Evolutionary conservation across 2,888 invertebrate genomes (phyloP).

Genomic region (Oegoconia quadripuncta): DNA sequence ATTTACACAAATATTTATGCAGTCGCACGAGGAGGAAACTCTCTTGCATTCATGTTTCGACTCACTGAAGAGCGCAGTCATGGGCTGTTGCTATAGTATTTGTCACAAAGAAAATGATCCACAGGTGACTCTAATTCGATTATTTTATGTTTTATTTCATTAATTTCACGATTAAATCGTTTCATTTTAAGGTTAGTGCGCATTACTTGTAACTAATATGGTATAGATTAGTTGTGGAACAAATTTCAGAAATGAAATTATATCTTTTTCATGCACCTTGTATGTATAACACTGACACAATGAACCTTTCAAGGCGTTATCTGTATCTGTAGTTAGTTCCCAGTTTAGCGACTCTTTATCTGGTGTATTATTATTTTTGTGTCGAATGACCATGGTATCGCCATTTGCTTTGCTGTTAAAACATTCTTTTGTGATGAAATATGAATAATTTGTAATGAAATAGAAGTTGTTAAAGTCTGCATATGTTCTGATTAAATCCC

Average conservation of each 20-base stretch:
- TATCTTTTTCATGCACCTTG: neutral
- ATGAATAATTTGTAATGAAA: no score
- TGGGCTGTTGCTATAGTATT: slow-evolving; percentile 86
- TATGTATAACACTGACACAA: slow-evolving; percentile 19
- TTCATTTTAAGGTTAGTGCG: slow-evolving; percentile 15
- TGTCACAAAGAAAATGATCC: slow-evolving; percentile 84
- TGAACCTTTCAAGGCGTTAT: slow-evolving; percentile 18
- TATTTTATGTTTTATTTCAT: slow-evolving; percentile 6
- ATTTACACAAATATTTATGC: slow-evolving; percentile 69
- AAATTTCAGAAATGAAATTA: neutral
- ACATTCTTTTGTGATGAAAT: no score
- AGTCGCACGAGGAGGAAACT: slow-evolving; percentile 66
- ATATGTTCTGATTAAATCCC: no score
- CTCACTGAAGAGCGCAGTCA: slow-evolving; percentile 69
- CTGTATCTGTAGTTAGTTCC: slow-evolving; percentile 37
- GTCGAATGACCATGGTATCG: neutral
- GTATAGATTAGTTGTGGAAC: neutral
- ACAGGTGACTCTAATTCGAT: slow-evolving; percentile 80
- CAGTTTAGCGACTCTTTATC: slow-evolving; percentile 38
- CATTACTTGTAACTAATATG: neutral
- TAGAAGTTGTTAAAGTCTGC: no score
- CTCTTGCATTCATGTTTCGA: slow-evolving; percentile 74
- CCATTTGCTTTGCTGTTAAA: neutral
- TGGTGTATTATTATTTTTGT: slow-evolving; percentile 1
- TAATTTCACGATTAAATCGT: slow-evolving; percentile 13